Conservation (phyloP, 2,888 invertebrate species). For the Smittia aterrima region DNA sequence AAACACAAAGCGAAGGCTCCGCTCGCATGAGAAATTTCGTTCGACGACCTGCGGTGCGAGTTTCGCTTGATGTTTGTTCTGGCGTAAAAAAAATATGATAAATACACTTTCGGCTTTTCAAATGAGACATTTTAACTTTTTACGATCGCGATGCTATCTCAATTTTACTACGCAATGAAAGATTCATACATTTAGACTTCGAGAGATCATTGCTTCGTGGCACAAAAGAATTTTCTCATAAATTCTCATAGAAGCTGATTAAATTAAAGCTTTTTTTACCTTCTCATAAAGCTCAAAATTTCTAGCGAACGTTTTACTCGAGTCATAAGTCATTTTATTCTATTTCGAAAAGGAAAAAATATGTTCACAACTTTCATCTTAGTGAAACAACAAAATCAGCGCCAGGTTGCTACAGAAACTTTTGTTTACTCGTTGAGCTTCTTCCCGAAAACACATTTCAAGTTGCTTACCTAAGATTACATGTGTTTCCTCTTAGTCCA, state of each 20-base stretch:
- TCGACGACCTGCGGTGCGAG: background rate
- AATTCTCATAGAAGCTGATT: background rate
- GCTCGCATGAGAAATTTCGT: background rate
- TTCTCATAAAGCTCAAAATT: background rate
- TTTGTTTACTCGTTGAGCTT: background rate
- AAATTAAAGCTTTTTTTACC: background rate
- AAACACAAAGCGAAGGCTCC: background rate
- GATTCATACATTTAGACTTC: background rate
- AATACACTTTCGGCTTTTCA: background rate
- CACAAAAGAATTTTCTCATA: background rate
- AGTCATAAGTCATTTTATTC: slow-evolving; percentile 14
- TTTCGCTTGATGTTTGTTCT: background rate
- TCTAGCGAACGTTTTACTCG: background rate
- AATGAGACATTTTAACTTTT: slow-evolving; percentile 16
- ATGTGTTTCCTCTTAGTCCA: background rate
- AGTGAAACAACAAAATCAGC: background rate
- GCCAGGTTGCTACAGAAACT: slow-evolving; percentile 21
- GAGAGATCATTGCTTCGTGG: background rate
- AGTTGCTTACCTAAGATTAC: background rate
- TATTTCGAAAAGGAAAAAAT: background rate
- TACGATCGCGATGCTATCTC: background rate
- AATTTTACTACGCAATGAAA: slow-evolving; percentile 1
- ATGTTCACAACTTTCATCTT: background rate
- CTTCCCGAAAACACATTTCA: background rate
- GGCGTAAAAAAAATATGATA: background rate